Evolutionary conservation across 1,140 invertebrate genomes (phyloP).

Genomic region (Drosophila sechellia): DNA sequence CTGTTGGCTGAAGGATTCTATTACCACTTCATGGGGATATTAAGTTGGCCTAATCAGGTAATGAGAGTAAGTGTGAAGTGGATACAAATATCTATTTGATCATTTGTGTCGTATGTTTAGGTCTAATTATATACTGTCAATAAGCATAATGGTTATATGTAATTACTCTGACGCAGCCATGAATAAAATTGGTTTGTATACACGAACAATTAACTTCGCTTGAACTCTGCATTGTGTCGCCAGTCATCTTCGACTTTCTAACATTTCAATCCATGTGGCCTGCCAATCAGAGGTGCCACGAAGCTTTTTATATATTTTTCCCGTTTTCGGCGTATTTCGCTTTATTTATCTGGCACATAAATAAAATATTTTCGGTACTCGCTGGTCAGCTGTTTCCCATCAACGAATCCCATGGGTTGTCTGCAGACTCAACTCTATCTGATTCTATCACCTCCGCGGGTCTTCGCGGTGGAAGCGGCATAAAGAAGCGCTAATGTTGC

Average conservation of each 20-base stretch:
- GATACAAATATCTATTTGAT: not conserved
- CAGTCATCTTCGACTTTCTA: slow-evolving; percentile 31
- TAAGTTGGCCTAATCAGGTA: slow-evolving; percentile 16
- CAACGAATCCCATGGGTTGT: slow-evolving; percentile 32
- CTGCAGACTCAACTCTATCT: slow-evolving; percentile 8
- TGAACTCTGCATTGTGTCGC: slow-evolving; percentile 28
- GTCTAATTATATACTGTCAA: no score
- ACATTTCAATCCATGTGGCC: slow-evolving; percentile 33
- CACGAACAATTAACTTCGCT: not conserved
- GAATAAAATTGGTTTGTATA: no score
- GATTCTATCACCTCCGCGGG: slow-evolving; percentile 57
- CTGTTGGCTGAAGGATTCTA: slow-evolving; percentile 29
- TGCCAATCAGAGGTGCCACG: slow-evolving; percentile 37
- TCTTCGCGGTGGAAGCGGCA: slow-evolving; percentile 30
- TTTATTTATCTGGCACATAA: slow-evolving; percentile 77
- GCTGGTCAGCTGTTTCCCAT: slow-evolving; percentile 78
- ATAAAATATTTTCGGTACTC: slow-evolving; percentile 77
- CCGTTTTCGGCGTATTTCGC: slow-evolving; percentile 29
- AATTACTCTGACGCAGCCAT: no score
- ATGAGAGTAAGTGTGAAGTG: slow-evolving; percentile 1
- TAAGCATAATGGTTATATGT: no score
- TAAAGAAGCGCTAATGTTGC: slow-evolving; percentile 79
- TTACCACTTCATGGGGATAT: slow-evolving; percentile 16
- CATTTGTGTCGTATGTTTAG: not conserved
- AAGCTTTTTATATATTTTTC: slow-evolving; percentile 18